These are phyloP conservation scores for Zophobas atratus DNA, from an alignment of 1,140 invertebrate species.

Conservation along the genomic window DNA sequence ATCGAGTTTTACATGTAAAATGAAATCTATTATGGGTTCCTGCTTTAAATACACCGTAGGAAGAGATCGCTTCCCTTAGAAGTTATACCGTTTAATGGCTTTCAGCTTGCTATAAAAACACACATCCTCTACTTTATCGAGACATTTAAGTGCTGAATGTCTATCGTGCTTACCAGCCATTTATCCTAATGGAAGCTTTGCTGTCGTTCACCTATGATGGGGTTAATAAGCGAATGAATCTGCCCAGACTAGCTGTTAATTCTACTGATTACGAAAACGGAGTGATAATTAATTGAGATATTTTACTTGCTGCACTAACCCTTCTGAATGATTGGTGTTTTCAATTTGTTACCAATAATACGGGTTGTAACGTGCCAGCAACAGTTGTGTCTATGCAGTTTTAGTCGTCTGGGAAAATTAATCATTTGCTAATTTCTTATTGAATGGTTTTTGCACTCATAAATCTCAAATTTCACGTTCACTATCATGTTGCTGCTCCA, in stretches of 20 bases:
- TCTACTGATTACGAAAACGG: neutral
- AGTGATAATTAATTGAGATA: too few species aligned
- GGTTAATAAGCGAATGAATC: conserved; percentile 11
- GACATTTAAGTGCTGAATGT: conserved; percentile 20
- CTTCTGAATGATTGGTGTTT: too few species aligned
- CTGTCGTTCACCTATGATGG: neutral
- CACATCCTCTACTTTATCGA: conserved; percentile 1
- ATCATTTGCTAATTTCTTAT: too few species aligned
- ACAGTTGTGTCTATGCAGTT: too few species aligned
- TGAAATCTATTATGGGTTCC: neutral
- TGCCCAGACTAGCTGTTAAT: neutral
- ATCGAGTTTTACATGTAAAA: conserved; percentile 1
- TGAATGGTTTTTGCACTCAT: too few species aligned
- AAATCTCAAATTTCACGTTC: too few species aligned
- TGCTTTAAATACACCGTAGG: neutral
- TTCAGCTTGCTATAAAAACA: conserved; percentile 13
- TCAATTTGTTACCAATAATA: too few species aligned
- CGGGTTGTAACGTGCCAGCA: too few species aligned
- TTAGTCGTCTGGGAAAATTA: too few species aligned
- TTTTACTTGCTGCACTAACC: too few species aligned
- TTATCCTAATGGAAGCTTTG: conserved; percentile 1
- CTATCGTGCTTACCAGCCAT: conserved; percentile 12
- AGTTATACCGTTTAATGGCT: conserved; percentile 7
- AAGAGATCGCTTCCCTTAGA: neutral
- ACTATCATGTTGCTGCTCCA: too few species aligned